Conservation (phyloP, 92 coral and sea anemone genomes). For the Siderastrea radians region DNA sequence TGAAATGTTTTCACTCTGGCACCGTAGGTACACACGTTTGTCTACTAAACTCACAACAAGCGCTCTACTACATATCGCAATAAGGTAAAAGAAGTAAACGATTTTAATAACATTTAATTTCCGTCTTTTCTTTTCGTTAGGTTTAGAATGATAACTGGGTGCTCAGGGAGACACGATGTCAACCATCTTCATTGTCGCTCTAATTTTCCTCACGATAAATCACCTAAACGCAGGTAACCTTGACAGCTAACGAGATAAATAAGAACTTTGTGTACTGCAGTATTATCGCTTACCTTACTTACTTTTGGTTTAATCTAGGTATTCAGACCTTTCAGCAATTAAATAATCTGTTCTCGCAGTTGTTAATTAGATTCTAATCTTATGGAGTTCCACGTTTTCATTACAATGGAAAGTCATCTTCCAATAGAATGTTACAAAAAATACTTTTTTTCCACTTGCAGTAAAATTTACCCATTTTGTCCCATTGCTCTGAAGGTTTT, state of each 20-base stretch:
- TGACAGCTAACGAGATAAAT: not conserved
- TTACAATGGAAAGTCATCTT: too few species aligned
- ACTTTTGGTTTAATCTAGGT: too few species aligned
- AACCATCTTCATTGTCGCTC: constrained; percentile 22
- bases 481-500: too few species aligned
- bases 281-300: not conserved
- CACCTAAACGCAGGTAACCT: constrained; percentile 26
- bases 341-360: too few species aligned
- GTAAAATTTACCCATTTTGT: too few species aligned
- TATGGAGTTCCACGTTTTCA: too few species aligned
- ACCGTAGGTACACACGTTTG: not conserved
- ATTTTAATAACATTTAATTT: not conserved
- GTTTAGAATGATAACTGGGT: constrained; percentile 11
- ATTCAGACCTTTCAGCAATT: too few species aligned
- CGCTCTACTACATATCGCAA: not conserved
- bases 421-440: too few species aligned
- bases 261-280: not conserved
- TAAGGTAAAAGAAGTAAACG: too few species aligned
- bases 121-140: not conserved
- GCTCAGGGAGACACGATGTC: constrained; percentile 18
- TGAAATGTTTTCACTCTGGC: not conserved
- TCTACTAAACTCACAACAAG: not conserved
- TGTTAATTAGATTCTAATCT: too few species aligned
- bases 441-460: too few species aligned
- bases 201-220: not conserved